A percentile compares a stretch with the other conserved stretches of the same genome.
phyloP scores from a whole-genome alignment of 2,888 invertebrate species.

The Chironomus riparius region DNA sequence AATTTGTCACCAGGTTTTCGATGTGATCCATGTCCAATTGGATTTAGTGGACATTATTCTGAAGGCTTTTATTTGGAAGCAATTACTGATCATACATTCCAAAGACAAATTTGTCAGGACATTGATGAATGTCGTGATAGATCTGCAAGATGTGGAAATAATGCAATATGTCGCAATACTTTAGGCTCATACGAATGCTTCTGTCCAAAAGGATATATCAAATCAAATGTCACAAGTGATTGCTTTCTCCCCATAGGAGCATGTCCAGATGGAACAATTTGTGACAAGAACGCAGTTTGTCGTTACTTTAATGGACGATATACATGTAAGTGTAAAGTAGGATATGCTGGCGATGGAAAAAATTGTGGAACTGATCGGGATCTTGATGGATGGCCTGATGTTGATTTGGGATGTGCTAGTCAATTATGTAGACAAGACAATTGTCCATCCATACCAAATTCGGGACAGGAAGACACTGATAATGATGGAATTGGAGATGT shows the following conservation, averaged over 20 bases:
- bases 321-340: constrained; percentile 62
- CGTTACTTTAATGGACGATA: constrained; percentile 38
- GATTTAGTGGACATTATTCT: constrained; percentile 50
- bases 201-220: constrained; percentile 68
- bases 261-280: constrained; percentile 66
- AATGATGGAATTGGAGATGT: constrained; percentile 71
- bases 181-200: constrained; percentile 80
- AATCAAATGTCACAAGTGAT: constrained; percentile 74
- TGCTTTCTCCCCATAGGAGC: constrained; percentile 58
- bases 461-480: constrained; percentile 73
- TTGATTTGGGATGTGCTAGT: constrained; percentile 60
- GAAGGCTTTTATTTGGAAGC: constrained; percentile 51
- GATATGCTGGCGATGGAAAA: constrained; percentile 86
- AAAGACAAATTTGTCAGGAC: constrained; percentile 70
- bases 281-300: constrained; percentile 75
- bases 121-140: constrained; percentile 78
- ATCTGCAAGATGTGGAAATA: constrained; percentile 54
- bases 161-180: constrained; percentile 76
- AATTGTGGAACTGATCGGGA: constrained; percentile 79
- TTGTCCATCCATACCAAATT: constrained; percentile 75
- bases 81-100: constrained; percentile 56
- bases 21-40: constrained; percentile 78
- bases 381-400: constrained; percentile 83
- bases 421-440: constrained; percentile 72
- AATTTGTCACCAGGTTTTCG: constrained; percentile 78